phyloP scores from a whole-genome alignment of 2,888 invertebrate species.

The Brachyptera risi region DNA sequence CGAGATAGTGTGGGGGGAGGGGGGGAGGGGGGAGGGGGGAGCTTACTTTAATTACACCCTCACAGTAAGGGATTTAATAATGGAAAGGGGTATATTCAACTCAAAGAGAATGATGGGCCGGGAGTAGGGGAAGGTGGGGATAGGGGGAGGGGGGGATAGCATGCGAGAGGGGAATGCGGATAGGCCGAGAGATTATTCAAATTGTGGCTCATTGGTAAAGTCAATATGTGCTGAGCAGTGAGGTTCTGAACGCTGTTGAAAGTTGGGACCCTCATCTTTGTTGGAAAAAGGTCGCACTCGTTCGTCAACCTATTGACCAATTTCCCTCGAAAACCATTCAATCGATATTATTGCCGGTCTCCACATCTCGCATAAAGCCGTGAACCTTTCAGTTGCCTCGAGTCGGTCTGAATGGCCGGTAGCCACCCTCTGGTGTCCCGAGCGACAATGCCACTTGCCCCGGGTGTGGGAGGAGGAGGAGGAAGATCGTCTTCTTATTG shows the following conservation, averaged over 20 bases:
- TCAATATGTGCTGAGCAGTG: not conserved
- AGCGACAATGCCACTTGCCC: not conserved
- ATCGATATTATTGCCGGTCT: conserved; percentile 12
- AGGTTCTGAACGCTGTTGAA: too few species aligned
- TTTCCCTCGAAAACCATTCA: conserved; percentile 5
- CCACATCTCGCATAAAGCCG: too few species aligned
- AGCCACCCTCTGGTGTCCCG: not conserved
- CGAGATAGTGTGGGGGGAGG: conserved; percentile 2
- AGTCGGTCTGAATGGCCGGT: not conserved
- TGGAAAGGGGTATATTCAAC: conserved; percentile 22
- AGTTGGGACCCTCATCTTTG: not conserved
- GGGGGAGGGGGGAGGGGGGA: conserved; percentile 13
- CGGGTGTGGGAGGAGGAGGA: too few species aligned
- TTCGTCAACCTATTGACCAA: conserved; percentile 15
- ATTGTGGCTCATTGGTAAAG: conserved; percentile 19
- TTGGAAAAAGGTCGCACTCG: not conserved
- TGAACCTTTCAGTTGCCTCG: conserved; percentile 9
- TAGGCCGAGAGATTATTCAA: conserved; percentile 16
- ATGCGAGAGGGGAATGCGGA: not conserved
- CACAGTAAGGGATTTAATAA: conserved; percentile 30
- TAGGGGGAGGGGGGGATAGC: conserved; percentile 3
- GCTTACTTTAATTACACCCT: conserved; percentile 33
- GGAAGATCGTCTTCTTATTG: not conserved
- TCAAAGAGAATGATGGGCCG: conserved; percentile 8
- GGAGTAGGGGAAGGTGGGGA: conserved; percentile 1